Conservation (phyloP, 2,888 invertebrate genomes). For the Hipparchia sbordonii region DNA sequence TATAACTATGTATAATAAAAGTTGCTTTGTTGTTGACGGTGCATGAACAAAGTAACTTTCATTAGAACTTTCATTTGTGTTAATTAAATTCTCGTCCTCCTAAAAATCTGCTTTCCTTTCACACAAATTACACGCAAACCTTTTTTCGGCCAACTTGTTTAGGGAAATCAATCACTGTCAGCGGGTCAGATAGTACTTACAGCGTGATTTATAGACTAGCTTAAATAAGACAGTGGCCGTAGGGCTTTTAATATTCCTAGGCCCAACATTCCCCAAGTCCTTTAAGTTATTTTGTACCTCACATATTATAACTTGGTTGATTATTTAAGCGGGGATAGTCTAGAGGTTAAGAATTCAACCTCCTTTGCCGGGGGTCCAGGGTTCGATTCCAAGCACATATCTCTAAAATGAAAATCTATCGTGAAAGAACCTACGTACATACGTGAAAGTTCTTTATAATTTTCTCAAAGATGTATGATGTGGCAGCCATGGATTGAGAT, state of each 20-base stretch:
- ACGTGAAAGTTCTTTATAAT: too few species aligned
- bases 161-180: slow-evolving; percentile 36
- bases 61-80: neutral
- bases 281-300: neutral
- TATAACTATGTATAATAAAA: too few species aligned
- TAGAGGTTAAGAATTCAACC: too few species aligned
- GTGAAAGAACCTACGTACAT: too few species aligned
- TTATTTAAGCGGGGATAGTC: too few species aligned
- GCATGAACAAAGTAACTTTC: neutral
- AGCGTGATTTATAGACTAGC: slow-evolving; percentile 33
- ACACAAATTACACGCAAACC: slow-evolving; percentile 25
- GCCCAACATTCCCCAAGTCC: neutral
- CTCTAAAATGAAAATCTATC: too few species aligned
- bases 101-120: slow-evolving; percentile 17
- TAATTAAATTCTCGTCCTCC: neutral
- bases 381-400: too few species aligned
- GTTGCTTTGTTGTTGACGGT: too few species aligned
- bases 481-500: too few species aligned
- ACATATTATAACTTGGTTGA: neutral
- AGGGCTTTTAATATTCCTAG: slow-evolving; percentile 14
- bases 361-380: too few species aligned
- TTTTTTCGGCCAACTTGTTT: slow-evolving; percentile 31
- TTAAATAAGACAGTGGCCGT: slow-evolving; percentile 30
- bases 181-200: slow-evolving; percentile 33
- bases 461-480: too few species aligned